Evolutionary conservation across 2,113 vertebrate species (phyloP).

Genomic region (Edolisoma coerulescens): DNA sequence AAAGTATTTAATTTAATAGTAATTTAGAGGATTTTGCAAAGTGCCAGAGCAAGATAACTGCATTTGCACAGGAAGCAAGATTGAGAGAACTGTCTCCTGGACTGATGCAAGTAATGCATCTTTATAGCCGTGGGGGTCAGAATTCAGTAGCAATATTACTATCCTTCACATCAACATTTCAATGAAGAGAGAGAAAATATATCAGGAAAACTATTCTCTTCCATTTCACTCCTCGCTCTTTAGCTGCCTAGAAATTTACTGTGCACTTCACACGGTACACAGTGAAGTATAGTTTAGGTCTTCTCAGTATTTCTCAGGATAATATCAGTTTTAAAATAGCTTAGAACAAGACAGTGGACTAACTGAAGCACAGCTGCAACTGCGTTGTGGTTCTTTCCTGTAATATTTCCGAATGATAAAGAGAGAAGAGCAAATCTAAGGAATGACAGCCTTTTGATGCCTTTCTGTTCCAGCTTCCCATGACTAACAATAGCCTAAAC

Average conservation of each 20-base stretch:
- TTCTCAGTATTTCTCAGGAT: conserved; percentile 6
- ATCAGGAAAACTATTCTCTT: not conserved
- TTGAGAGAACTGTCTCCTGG: not conserved
- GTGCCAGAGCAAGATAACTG: not conserved
- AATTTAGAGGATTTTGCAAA: conserved; percentile 52
- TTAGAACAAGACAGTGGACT: not conserved
- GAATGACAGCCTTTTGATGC: not conserved
- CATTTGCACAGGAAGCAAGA: conserved; percentile 19
- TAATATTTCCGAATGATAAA: not conserved
- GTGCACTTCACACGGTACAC: not conserved
- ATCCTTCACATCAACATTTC: not conserved
- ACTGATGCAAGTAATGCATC: conserved; percentile 11
- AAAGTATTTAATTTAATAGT: conserved; percentile 41
- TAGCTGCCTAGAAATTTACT: conserved; percentile 2
- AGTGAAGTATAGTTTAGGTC: not conserved
- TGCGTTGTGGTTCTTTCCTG: rapidly evolving
- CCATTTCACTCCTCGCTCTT: not conserved
- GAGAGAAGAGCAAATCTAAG: not conserved
- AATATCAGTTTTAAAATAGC: conserved; percentile 1
- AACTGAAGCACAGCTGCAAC: not conserved
- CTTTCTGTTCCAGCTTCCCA: not conserved
- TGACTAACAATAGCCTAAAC: not conserved
- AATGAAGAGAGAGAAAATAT: not conserved
- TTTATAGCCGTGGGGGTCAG: not conserved
- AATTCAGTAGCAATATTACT: not conserved